Percentiles rank a stretch among this genome's conserved stretches.
These are phyloP conservation scores for Magallana gigas DNA, from an alignment of 1,140 invertebrate genomes.

Conservation along the genomic window DNA sequence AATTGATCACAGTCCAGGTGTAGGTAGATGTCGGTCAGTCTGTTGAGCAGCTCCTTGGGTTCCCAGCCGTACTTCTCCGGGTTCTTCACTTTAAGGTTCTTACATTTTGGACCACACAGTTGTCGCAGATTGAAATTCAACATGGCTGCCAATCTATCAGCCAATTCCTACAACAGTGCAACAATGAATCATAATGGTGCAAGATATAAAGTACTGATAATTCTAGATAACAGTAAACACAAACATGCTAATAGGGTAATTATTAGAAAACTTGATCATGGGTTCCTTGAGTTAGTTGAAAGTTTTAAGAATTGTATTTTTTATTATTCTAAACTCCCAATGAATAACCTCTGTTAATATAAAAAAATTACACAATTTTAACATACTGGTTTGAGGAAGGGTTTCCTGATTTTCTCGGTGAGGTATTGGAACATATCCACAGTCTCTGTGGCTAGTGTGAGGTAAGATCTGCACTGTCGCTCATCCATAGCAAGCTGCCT, in stretches of 20 bases:
- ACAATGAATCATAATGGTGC: not conserved
- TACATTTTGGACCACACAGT: conserved; percentile 97
- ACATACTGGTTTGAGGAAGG: conserved; percentile 90
- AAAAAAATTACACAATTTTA: not conserved
- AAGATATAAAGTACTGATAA: not conserved
- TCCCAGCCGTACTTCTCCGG: conserved; percentile 98
- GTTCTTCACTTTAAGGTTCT: conserved; percentile 97
- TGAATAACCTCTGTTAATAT: too few species aligned
- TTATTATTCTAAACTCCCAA: too few species aligned
- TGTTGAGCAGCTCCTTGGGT: conserved; percentile 91
- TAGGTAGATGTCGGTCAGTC: conserved; percentile 97
- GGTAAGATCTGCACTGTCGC: conserved; percentile 95
- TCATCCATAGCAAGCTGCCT: conserved; percentile 93
- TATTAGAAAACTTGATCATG: too few species aligned
- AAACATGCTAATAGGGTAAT: too few species aligned
- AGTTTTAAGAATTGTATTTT: too few species aligned
- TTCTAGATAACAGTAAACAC: not conserved
- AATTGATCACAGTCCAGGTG: conserved; percentile 87
- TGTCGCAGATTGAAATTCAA: conserved; percentile 98
- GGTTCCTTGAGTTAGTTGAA: too few species aligned
- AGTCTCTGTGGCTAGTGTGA: conserved; percentile 96
- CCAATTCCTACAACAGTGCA: conserved; percentile 83
- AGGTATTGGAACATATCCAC: conserved; percentile 99
- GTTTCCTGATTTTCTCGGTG: conserved; percentile 95
- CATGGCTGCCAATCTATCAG: conserved; percentile 96